Evolutionary conservation across 92 coral and sea anemone genomes (phyloP), one percentile per base, ranked within the genome.

Genomic region (Anthopleura xanthogrammica): DNA sequence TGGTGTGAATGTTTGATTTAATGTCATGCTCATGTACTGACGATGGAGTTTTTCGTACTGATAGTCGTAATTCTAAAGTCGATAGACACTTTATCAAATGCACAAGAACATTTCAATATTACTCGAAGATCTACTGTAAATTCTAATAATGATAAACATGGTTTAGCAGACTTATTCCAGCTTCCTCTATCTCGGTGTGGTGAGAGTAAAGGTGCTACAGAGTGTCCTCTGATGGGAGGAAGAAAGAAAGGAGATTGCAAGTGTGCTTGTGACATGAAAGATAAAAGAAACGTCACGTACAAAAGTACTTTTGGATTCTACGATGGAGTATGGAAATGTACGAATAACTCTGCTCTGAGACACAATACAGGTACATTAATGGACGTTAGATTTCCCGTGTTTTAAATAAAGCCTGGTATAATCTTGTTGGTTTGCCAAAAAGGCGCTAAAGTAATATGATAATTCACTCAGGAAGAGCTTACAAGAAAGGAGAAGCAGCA

Each of bases 251-350:
- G 0, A 1, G 56, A 42, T 1, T 79, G 83, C 40, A 54, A 62
- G 54, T 79, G 83, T 62, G 73, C 22, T 60, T 79, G 83, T 20
- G 17, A 60, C 56, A 7, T 16, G 19, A 39, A 2, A 7, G 72
- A 56, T 52, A 19, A 50, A 11, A 52, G 13, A 36, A 40, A 40
- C 56, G 20, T 75, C 17, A 3, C 20, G 52, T 79, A 79, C 72
- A 79, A 57, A n/a, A 60, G 83, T 20, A 79, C 83, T 0, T 79
- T 79, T 79, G 83, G 83, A n/a, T 79, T 79, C 60, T 60, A 36
- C 16, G 68, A 60, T 39, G 74, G 72, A 10, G 13, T 7, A 24
- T 79, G 83, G 83, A 79, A 58, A 62, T 79, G 83, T 42, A 2
- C 40, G 7, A 50, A 79, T 23, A 79, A 79, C 72, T 20, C 52